These are phyloP conservation scores for Amblyornis subalaris DNA, from an alignment of 2,113 vertebrate genomes.

Conservation along the genomic window DNA sequence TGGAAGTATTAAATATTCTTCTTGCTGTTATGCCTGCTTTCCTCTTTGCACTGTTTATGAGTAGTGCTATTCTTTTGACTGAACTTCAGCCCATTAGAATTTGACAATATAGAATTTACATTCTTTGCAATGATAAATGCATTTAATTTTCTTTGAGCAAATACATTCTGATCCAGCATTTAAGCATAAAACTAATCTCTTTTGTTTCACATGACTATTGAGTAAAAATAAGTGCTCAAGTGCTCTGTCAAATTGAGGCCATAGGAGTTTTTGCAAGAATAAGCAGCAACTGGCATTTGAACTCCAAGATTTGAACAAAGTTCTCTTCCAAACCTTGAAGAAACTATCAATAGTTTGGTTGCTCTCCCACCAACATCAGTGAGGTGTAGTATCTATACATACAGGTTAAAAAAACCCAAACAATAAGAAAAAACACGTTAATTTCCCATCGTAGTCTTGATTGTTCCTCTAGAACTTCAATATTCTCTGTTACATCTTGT, in stretches of 20 bases:
- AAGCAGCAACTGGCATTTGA: background rate
- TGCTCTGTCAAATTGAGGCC: background rate
- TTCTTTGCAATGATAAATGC: slow-evolving; percentile 23
- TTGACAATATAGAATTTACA: slow-evolving; percentile 9
- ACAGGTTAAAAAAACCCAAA: background rate
- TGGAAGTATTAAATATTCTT: slow-evolving; percentile 15
- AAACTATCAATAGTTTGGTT: background rate
- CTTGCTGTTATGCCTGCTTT: background rate
- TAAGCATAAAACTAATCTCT: background rate
- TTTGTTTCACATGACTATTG: slow-evolving; percentile 1
- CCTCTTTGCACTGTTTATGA: background rate
- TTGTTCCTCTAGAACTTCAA: background rate
- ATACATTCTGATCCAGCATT: background rate
- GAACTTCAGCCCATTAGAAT: slow-evolving; percentile 17
- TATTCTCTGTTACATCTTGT: background rate
- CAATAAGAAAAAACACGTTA: background rate
- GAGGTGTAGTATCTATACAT: background rate
- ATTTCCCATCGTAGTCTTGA: background rate
- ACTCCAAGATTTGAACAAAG: background rate
- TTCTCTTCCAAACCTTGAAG: background rate
- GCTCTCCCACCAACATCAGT: background rate
- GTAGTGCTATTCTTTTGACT: background rate
- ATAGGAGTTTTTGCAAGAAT: background rate
- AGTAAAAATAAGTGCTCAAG: background rate
- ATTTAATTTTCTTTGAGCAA: slow-evolving; percentile 23